Evolutionary conservation across 2,113 vertebrate genomes (phyloP).

Genomic region (Vidua chalybeata): DNA sequence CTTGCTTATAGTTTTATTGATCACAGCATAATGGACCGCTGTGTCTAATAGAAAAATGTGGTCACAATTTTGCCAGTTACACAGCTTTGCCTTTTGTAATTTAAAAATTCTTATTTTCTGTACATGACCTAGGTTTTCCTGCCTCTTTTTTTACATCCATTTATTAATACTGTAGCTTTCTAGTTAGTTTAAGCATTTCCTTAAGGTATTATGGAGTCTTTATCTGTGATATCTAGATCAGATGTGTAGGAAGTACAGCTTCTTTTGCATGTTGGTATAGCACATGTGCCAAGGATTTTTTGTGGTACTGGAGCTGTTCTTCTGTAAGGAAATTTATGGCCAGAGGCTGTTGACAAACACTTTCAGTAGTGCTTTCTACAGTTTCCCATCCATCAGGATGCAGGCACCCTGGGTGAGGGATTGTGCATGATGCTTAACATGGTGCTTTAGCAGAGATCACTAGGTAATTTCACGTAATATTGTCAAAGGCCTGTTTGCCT

Average conservation of each 20-base stretch:
- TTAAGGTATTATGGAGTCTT: not conserved
- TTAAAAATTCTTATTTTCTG: not conserved
- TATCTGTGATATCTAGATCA: not conserved
- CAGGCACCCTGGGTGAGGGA: not conserved
- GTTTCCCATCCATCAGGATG: not conserved
- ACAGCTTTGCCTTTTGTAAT: not conserved
- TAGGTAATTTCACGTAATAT: rapidly evolving
- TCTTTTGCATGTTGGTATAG: not conserved
- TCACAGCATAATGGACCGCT: not conserved
- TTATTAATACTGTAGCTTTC: not conserved
- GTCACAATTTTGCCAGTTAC: not conserved
- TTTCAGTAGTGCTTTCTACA: not conserved
- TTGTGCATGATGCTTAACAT: not conserved
- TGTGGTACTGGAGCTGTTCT: not conserved
- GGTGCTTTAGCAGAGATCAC: not conserved
- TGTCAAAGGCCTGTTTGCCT: not conserved
- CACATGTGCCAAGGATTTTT: not conserved
- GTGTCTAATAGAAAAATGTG: not conserved
- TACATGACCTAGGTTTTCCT: not conserved
- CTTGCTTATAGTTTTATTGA: not conserved
- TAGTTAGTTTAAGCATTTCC: not conserved
- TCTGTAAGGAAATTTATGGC: not conserved
- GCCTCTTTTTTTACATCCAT: not conserved
- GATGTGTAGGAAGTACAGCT: not conserved
- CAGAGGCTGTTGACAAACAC: not conserved